phyloP scores from a whole-genome alignment of 2,113 vertebrate genomes.

The Pluvialis apricaria region DNA sequence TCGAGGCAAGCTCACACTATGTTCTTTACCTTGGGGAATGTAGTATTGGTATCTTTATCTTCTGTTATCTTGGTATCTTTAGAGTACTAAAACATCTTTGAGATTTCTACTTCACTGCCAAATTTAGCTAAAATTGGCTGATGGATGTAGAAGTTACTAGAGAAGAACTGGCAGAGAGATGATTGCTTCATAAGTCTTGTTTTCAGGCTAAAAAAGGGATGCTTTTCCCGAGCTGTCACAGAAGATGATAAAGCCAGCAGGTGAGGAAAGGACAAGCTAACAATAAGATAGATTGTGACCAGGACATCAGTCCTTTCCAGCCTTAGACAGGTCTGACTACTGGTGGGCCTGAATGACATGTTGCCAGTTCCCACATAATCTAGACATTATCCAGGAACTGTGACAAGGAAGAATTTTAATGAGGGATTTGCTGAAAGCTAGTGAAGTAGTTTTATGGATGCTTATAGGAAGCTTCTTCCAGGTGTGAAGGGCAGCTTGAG shows the following conservation, averaged over 20 bases:
- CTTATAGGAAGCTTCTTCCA: background rate
- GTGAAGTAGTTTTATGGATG: background rate
- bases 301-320: background rate
- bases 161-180: background rate
- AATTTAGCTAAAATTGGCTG: background rate
- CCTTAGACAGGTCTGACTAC: background rate
- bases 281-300: background rate
- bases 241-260: background rate
- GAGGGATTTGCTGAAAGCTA: background rate
- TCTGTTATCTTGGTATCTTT: background rate
- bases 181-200: background rate
- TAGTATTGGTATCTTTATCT: background rate
- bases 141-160: background rate
- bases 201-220: background rate
- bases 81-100: background rate
- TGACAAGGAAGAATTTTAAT: background rate
- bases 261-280: background rate
- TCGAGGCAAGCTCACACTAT: background rate
- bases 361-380: background rate
- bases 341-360: background rate
- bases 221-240: background rate
- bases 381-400: background rate
- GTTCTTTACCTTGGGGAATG: background rate
- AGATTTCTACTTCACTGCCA: background rate
- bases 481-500: background rate